These are phyloP conservation scores for Henicopernis longicauda DNA, from an alignment of 2,113 vertebrate genomes.

Conservation along the genomic window DNA sequence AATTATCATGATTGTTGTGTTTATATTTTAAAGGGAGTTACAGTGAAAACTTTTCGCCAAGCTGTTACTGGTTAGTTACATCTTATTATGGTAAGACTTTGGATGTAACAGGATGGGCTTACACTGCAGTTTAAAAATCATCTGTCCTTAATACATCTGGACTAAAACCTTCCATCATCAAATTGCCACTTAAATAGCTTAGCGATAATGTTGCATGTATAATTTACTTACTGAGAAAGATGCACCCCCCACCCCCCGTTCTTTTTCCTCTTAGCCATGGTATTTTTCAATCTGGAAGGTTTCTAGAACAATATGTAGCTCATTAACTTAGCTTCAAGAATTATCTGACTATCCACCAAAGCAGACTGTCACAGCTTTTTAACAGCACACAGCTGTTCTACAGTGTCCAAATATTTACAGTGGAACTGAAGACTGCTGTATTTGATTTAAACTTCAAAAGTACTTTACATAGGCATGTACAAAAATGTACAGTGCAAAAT, in stretches of 20 bases:
- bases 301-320: not conserved
- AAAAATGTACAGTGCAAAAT: not conserved
- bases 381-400: not conserved
- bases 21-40: not conserved
- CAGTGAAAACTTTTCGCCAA: not conserved
- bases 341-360: not conserved
- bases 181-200: not conserved
- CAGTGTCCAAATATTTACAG: not conserved
- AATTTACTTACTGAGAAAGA: not conserved
- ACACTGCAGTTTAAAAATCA: not conserved
- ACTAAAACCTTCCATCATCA: not conserved
- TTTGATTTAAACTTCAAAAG: not conserved
- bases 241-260: rapidly evolving
- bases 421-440: not conserved
- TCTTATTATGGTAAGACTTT: not conserved
- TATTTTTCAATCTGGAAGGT: not conserved
- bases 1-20: not conserved
- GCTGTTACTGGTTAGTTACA: not conserved
- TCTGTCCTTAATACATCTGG: not conserved
- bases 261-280: not conserved
- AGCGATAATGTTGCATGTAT: not conserved
- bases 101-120: not conserved
- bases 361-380: not conserved
- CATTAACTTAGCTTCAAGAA: not conserved
- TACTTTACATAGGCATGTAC: not conserved